Evolutionary conservation across 2,797 vertebrate genomes (phyloP).

Genomic region (Acomys russatus): DNA sequence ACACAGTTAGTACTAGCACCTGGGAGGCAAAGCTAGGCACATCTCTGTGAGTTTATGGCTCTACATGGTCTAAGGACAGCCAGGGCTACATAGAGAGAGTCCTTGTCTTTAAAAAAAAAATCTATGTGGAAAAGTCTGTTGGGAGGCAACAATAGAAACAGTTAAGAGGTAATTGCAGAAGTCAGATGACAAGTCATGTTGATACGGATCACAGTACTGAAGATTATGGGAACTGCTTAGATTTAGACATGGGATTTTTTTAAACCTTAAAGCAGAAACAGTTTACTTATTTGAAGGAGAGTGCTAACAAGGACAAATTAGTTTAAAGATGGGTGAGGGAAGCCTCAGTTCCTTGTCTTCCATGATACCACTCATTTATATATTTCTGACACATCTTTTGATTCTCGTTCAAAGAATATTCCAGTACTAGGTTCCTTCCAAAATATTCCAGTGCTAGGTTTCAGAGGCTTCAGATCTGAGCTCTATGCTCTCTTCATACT

Average conservation of each 20-base stretch:
- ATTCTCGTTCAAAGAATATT: not conserved
- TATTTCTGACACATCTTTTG: not conserved
- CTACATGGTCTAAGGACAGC: not conserved
- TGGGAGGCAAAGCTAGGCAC: not conserved
- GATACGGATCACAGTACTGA: not conserved
- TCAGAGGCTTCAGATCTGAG: not conserved
- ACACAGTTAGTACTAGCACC: not conserved
- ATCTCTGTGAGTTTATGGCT: not conserved
- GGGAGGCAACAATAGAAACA: not conserved
- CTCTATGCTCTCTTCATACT: not conserved
- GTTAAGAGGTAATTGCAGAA: not conserved
- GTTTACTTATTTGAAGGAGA: not conserved
- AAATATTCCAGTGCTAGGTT: not conserved
- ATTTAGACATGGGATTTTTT: not conserved
- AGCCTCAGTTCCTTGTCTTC: not conserved
- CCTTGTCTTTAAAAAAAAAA: not conserved
- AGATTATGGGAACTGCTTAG: not conserved
- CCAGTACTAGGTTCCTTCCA: not conserved
- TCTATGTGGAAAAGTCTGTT: not conserved
- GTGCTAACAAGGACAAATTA: not conserved
- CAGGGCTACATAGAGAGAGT: not conserved
- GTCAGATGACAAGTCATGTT: not conserved
- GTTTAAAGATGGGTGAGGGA: not conserved
- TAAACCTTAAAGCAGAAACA: conserved; percentile 28
- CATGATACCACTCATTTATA: not conserved